Percentiles rank a stretch among this genome's conserved stretches.
Conservation (phyloP, 92 coral and sea anemone species). For the Heliopora coerulea region DNA sequence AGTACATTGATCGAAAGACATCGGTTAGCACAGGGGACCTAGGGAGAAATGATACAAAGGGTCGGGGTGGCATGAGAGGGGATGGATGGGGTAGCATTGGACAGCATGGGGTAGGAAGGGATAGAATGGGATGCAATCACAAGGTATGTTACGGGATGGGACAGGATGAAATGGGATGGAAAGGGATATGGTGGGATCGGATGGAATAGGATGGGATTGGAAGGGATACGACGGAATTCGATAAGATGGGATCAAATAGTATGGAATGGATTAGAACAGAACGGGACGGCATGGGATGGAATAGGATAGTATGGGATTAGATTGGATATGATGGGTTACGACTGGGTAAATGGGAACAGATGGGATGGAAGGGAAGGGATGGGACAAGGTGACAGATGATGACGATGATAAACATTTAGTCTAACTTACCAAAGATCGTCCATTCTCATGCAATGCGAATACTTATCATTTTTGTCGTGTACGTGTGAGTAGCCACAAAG, state of each 20-base stretch:
- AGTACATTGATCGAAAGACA: neutral
- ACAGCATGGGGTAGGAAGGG: neutral
- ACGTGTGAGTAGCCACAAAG: conserved; percentile 12
- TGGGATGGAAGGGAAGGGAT: neutral
- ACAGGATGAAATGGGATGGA: neutral
- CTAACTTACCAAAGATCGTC: conserved; percentile 82
- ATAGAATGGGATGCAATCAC: neutral
- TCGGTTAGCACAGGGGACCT: too few relatives aligned
- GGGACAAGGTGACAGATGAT: neutral
- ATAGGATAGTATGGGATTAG: too few relatives aligned
- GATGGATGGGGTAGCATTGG: neutral
- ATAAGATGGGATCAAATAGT: too few relatives aligned
- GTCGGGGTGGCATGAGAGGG: neutral
- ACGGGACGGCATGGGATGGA: neutral
- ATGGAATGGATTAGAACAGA: neutral
- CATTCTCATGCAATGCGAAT: conserved; percentile 80
- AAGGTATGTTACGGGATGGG: neutral
- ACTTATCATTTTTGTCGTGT: conserved; percentile 15
- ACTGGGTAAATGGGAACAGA: neutral
- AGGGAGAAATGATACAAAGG: neutral
- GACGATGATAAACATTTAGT: too few relatives aligned
- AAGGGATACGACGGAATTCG: too few relatives aligned
- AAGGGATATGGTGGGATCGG: neutral
- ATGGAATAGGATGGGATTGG: too few relatives aligned
- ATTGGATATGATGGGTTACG: too few relatives aligned